Percentiles rank a stretch among this genome's conserved stretches.
phyloP scores from a whole-genome alignment of 1,140 invertebrate genomes.

The Globodera rostochiensis region DNA sequence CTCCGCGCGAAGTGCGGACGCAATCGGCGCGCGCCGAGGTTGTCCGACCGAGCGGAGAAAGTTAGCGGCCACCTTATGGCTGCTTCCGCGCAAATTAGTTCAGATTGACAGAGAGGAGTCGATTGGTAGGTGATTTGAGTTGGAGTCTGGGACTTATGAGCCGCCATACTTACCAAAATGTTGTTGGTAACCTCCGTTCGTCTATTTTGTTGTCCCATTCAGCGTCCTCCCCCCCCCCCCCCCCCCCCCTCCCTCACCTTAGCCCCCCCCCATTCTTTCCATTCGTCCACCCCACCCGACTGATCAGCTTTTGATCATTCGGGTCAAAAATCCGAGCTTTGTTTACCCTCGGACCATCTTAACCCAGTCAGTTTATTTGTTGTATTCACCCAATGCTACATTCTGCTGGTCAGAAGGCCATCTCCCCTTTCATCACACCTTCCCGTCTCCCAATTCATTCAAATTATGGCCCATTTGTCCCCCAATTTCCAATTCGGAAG shows the following conservation, averaged over 20 bases:
- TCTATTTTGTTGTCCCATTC: too few relatives aligned
- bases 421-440: background rate
- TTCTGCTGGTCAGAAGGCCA: background rate
- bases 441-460: background rate
- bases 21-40: too few relatives aligned
- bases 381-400: background rate
- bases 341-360: background rate
- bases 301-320: constrained; percentile 2
- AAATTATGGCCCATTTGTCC: background rate
- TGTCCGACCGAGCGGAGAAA: too few relatives aligned
- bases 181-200: too few relatives aligned
- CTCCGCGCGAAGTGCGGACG: too few relatives aligned
- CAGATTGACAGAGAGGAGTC: too few relatives aligned
- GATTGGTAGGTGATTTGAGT: too few relatives aligned
- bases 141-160: too few relatives aligned
- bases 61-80: too few relatives aligned
- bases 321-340: background rate
- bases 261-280: background rate
- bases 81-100: too few relatives aligned
- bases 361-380: background rate
- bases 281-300: background rate
- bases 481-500: background rate
- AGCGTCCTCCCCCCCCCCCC: too few relatives aligned
- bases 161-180: too few relatives aligned
- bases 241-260: background rate